These are phyloP conservation scores for Mesorhabditis spiculigera DNA, from an alignment of 2,888 invertebrate species.

Conservation along the genomic window DNA sequence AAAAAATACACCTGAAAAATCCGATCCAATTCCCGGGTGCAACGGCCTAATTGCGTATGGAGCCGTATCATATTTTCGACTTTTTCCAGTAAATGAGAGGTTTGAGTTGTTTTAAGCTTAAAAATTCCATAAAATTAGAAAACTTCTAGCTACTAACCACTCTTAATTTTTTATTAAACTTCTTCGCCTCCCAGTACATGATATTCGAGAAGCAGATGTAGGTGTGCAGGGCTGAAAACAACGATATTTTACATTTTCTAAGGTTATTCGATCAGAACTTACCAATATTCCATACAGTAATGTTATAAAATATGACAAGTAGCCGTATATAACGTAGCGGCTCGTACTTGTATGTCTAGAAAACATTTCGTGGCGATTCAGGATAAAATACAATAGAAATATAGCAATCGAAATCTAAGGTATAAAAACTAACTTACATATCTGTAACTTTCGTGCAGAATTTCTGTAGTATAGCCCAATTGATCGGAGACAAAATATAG, in stretches of 20 bases:
- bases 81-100: neutral
- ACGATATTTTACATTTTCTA: neutral
- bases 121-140: neutral
- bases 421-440: neutral
- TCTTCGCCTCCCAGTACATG: constrained; percentile 6
- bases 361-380: neutral
- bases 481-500: neutral
- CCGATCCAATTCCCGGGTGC: constrained; percentile 5
- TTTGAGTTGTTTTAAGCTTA: too few relatives aligned
- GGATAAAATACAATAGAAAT: neutral
- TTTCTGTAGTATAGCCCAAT: constrained; percentile 1
- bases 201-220: neutral
- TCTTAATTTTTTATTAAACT: constrained; percentile 2
- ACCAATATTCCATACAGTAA: neutral
- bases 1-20: neutral
- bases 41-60: constrained; percentile 1
- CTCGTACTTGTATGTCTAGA: neutral
- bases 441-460: neutral
- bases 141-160: neutral
- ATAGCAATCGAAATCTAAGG: neutral
- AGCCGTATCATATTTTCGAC: neutral
- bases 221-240: constrained; percentile 1
- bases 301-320: neutral
- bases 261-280: too few relatives aligned
- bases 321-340: neutral